phyloP scores from a whole-genome alignment of 2,797 vertebrate species.

The Phalloptychus januarius region DNA sequence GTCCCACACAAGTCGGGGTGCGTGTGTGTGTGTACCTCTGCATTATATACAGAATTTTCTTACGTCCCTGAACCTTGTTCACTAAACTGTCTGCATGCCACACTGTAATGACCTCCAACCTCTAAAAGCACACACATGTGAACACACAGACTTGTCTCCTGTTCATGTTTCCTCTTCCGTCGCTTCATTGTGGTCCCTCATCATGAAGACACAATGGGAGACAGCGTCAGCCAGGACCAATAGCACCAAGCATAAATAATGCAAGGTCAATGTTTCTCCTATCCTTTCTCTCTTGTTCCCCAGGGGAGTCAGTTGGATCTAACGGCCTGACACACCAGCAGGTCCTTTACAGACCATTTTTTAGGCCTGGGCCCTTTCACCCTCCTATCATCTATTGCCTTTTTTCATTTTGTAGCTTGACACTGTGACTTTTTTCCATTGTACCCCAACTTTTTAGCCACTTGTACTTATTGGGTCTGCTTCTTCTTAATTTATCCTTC shows the following conservation, averaged over 20 bases:
- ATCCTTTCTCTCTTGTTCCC: conserved; percentile 71
- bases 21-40: conserved; percentile 6
- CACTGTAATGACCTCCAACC: conserved; percentile 60
- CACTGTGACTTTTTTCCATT: conserved; percentile 6
- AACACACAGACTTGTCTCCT: conserved; percentile 51
- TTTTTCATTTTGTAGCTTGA: conserved; percentile 20
- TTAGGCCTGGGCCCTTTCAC: conserved; percentile 59
- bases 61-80: conserved; percentile 63
- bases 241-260: conserved; percentile 84
- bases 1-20: conserved; percentile 30
- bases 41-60: conserved; percentile 47
- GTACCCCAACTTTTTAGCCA: not conserved
- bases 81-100: conserved; percentile 62
- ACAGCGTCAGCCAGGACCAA: conserved; percentile 76
- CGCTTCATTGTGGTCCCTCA: conserved; percentile 72
- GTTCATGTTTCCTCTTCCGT: conserved; percentile 71
- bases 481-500: not conserved
- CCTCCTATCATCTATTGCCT: conserved; percentile 41
- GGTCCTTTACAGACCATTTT: conserved; percentile 73
- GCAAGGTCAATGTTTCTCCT: conserved; percentile 82
- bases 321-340: conserved; percentile 73
- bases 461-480: conserved; percentile 10
- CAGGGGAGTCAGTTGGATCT: conserved; percentile 65
- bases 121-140: conserved; percentile 26
- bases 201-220: conserved; percentile 82